Evolutionary conservation across 2,113 vertebrate genomes (phyloP), one percentile per base, ranked within the genome.

Genomic region (zebrafish (Danio rerio)): DNA sequence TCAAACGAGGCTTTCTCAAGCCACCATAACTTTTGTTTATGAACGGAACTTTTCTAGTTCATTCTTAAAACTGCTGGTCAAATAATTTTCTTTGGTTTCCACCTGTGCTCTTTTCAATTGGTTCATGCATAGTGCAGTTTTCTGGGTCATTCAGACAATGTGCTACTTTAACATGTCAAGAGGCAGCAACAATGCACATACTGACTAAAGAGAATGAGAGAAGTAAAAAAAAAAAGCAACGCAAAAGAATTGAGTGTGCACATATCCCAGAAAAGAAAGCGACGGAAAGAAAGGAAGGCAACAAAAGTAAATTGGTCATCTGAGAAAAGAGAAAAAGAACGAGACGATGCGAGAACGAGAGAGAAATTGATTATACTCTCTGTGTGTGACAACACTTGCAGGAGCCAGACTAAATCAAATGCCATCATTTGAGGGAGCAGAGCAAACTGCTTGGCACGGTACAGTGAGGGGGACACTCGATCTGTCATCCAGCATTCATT

Each of bases 401-500:
- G 47, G 62, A 81, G 72, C 53, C 49, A 56, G 59, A 71, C 69
- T 80, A 79, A 80, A 71, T 76, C 52, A 76, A 82, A 82, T 52
- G 73, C 45, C 81, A 76, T 68, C 72, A 69, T 69, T 82, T 50
- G 72, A 49, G 79, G 13, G 61, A 68, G 72, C 21, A 16, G 52
- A 63, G 42, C 43, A 53, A 40, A 76, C 15, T 8, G 13, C 45
- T 40, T 16, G 79, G 49, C 16, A n/a, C 20, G 21, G 74, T 81
- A 66, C 66, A 78, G 84, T 21, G 80, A 50, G 59, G 15, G 11
- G 74, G 61, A 76, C 61, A 66, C 65, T 74, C 59, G 59, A 52
- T 66, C 84, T 80, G 77, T 83, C 84, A 76, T 76, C 70, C 77
- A 50, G 47, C 11, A 63, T 80, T 86, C 77, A 50, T 50, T 75